Percentiles rank a stretch among this genome's conserved stretches.
Conservation (phyloP, 2,797 vertebrate species). For the Peromyscus nudipes region DNA sequence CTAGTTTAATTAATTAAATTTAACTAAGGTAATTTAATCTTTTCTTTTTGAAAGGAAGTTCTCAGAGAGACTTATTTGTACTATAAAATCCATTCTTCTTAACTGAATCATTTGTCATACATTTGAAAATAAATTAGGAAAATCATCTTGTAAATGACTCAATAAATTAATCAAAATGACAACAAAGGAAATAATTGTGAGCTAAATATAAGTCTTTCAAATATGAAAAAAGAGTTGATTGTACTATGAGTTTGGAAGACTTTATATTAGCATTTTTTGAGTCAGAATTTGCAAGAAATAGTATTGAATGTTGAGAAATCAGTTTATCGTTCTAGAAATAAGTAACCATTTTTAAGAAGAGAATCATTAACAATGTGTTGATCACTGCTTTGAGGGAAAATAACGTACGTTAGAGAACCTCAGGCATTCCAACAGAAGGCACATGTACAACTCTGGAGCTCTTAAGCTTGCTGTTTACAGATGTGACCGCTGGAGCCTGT, state of each 20-base stretch:
- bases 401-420: neutral
- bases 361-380: neutral
- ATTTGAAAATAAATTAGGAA: conserved; percentile 46
- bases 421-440: neutral
- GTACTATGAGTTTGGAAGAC: neutral
- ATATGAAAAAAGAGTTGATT: neutral
- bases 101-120: neutral
- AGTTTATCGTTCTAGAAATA: conserved; percentile 2
- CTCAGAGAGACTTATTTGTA: neutral
- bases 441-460: neutral
- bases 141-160: neutral
- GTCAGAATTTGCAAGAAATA: neutral
- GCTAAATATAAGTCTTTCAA: neutral
- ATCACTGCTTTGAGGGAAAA: neutral
- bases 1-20: neutral
- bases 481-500: neutral
- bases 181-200: neutral
- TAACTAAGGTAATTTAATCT: neutral
- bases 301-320: neutral
- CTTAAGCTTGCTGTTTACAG: neutral
- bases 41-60: neutral
- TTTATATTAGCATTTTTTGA: neutral
- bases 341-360: neutral
- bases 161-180: conserved; percentile 1
- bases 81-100: neutral